These are phyloP conservation scores for Salvator merianae DNA, from an alignment of 2,113 vertebrate genomes.

Conservation along the genomic window DNA sequence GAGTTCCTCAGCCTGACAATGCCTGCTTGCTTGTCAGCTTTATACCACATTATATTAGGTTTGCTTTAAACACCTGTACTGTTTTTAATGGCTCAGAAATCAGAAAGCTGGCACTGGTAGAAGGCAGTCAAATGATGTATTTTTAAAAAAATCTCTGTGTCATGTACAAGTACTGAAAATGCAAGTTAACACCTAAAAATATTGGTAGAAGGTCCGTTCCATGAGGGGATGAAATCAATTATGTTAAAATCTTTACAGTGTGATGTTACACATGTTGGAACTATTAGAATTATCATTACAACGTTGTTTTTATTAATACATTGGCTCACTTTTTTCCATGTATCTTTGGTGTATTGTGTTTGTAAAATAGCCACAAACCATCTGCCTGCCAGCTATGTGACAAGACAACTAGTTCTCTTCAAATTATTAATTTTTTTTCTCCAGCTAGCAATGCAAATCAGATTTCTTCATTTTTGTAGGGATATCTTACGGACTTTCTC, in stretches of 20 bases:
- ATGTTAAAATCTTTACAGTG: neutral
- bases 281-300: neutral
- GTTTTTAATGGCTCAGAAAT: neutral
- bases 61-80: neutral
- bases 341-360: neutral
- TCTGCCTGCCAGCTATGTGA: neutral
- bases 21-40: neutral
- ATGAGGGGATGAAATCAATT: neutral
- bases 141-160: neutral
- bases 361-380: neutral
- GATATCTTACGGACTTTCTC: slow-evolving; percentile 70
- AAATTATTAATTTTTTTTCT: slow-evolving; percentile 31
- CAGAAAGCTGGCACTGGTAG: neutral
- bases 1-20: neutral
- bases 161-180: neutral
- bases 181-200: neutral
- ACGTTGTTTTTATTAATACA: neutral
- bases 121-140: no score
- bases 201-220: neutral
- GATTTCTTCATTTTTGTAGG: slow-evolving; percentile 64
- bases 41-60: neutral
- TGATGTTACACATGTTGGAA: neutral
- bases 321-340: neutral
- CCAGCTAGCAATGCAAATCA: slow-evolving; percentile 36
- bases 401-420: slow-evolving; percentile 6